Conservation (phyloP, 2,113 vertebrate genomes). For the Cyprinodon tularosa region DNA sequence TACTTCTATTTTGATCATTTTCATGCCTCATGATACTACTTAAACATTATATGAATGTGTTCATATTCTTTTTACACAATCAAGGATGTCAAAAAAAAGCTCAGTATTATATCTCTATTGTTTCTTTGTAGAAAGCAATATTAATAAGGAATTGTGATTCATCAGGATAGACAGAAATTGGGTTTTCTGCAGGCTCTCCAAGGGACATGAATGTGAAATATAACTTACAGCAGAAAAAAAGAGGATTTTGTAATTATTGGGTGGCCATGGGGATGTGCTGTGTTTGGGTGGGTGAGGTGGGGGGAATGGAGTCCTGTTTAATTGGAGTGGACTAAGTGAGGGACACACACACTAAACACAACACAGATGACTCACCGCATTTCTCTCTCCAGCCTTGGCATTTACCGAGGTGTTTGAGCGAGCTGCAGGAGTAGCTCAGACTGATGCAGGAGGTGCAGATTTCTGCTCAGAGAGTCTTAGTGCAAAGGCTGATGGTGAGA, state of each 20-base stretch:
- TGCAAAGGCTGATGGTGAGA: not conserved
- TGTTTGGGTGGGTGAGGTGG: constrained; percentile 16
- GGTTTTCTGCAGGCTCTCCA: not conserved
- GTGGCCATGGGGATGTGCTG: constrained; percentile 14
- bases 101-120: not conserved
- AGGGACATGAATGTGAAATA: not conserved
- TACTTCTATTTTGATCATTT: not conserved
- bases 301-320: constrained; percentile 58
- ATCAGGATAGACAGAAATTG: not conserved
- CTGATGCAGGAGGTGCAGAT: not conserved
- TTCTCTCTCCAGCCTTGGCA: constrained; percentile 27
- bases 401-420: constrained; percentile 25
- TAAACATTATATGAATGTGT: not conserved
- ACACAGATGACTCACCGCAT: constrained; percentile 49
- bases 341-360: constrained; percentile 47
- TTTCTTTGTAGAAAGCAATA: not conserved
- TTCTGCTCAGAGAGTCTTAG: not conserved
- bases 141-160: not conserved
- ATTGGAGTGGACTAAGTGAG: constrained; percentile 67
- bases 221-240: constrained; percentile 21
- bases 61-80: not conserved
- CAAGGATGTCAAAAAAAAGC: no score
- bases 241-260: constrained; percentile 43
- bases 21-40: not conserved
- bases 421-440: constrained; percentile 2